These are phyloP conservation scores for Pavo muticus DNA, from an alignment of 2,113 vertebrate species.

Conservation along the genomic window DNA sequence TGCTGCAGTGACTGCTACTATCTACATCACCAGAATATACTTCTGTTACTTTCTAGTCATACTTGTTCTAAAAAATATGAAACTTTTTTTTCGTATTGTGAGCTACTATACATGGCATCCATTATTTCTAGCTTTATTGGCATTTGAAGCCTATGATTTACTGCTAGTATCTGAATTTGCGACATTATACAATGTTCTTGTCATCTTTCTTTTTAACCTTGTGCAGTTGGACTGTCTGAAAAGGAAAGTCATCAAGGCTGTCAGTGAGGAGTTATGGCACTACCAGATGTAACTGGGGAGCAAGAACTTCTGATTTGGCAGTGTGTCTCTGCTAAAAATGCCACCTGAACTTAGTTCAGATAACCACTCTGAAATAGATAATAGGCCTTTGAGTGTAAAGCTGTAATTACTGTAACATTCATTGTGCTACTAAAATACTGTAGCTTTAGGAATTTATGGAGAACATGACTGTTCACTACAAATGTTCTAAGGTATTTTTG, in stretches of 20 bases:
- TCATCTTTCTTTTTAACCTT: background rate
- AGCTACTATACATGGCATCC: background rate
- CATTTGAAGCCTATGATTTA: conserved; percentile 42
- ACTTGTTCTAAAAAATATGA: background rate
- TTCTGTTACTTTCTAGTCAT: background rate
- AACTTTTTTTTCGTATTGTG: background rate
- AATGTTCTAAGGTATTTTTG: background rate
- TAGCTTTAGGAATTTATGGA: background rate
- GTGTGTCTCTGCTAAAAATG: background rate
- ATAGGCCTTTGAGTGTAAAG: background rate
- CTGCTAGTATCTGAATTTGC: background rate
- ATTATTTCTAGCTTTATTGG: conserved; percentile 7
- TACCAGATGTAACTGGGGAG: background rate
- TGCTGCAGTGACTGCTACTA: background rate
- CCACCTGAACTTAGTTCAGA: conserved; percentile 9
- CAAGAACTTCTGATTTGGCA: conserved; percentile 17
- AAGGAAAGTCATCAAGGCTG: background rate
- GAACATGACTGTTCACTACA: background rate
- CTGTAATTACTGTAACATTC: background rate
- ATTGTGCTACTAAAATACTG: background rate
- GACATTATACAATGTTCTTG: background rate
- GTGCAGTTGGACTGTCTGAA: background rate
- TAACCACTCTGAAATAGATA: conserved; percentile 20
- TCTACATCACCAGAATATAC: background rate
- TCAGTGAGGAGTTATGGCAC: background rate